Percentiles rank a stretch among this genome's conserved stretches.
These are phyloP conservation scores for Peribatodes rhomboidaria DNA, from an alignment of 2,888 invertebrate species.

Conservation along the genomic window DNA sequence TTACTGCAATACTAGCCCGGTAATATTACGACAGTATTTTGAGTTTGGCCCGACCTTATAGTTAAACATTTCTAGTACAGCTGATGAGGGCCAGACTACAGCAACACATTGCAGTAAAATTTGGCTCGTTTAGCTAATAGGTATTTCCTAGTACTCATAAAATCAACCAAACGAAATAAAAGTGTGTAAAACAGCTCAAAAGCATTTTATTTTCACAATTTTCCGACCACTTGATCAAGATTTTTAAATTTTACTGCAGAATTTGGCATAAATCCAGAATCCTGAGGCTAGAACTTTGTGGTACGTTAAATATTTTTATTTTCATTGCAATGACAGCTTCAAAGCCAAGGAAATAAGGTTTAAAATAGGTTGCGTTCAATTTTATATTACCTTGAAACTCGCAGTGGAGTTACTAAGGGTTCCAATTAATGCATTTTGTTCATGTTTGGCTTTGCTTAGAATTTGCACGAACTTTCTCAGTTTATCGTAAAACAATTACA, in stretches of 20 bases:
- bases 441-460: neutral
- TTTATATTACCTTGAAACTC: slow-evolving; percentile 13
- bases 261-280: slow-evolving; percentile 27
- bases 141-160: too few species aligned
- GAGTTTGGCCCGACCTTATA: too few species aligned
- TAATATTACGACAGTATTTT: too few species aligned
- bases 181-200: neutral
- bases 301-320: neutral
- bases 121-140: too few species aligned
- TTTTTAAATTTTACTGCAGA: slow-evolving; percentile 13
- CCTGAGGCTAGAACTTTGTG: slow-evolving; percentile 5
- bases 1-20: too few species aligned
- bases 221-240: slow-evolving; percentile 16
- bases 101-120: too few species aligned
- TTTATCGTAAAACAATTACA: too few species aligned
- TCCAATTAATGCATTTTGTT: neutral
- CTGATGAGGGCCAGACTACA: too few species aligned
- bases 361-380: neutral
- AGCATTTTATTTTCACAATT: slow-evolving; percentile 19
- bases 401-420: neutral
- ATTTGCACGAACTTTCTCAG: too few species aligned
- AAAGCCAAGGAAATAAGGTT: neutral
- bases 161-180: neutral
- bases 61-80: too few species aligned
- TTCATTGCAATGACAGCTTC: neutral